Conservation (phyloP, 2,888 invertebrate species). For the Euphydryas editha region DNA sequence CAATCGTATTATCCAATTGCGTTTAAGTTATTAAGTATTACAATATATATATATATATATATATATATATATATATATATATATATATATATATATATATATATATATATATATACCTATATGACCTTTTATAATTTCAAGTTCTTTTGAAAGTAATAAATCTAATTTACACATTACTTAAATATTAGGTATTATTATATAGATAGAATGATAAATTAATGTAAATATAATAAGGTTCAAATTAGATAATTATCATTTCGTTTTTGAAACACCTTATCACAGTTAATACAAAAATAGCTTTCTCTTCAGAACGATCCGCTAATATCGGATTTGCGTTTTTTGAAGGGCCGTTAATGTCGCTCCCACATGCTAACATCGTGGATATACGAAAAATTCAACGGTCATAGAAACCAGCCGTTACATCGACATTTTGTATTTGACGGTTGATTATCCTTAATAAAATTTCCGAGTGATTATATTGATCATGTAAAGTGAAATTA, state of each 20-base stretch:
- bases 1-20: too few relatives aligned
- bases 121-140: too few relatives aligned
- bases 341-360: conserved; percentile 56
- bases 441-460: conserved; percentile 70
- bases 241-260: conserved; percentile 18
- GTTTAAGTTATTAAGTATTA: too few relatives aligned
- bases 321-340: conserved; percentile 73
- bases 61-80: too few relatives aligned
- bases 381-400: conserved; percentile 57
- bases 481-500: conserved; percentile 5
- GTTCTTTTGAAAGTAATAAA: too few relatives aligned
- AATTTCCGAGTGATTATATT: conserved; percentile 67
- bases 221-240: conserved; percentile 2
- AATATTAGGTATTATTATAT: too few relatives aligned
- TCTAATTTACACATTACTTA: too few relatives aligned
- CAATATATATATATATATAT: too few relatives aligned
- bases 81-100: too few relatives aligned
- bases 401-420: conserved; percentile 57
- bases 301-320: conserved; percentile 63
- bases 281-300: conserved; percentile 50
- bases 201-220: background rate
- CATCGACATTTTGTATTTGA: conserved; percentile 56
- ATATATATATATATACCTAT: too few relatives aligned
- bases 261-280: conserved; percentile 25
- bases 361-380: conserved; percentile 62